Evolutionary conservation across 2,113 vertebrate species (phyloP), one percentile per base, ranked within the genome.

Genomic region (Notothenia rossii): DNA sequence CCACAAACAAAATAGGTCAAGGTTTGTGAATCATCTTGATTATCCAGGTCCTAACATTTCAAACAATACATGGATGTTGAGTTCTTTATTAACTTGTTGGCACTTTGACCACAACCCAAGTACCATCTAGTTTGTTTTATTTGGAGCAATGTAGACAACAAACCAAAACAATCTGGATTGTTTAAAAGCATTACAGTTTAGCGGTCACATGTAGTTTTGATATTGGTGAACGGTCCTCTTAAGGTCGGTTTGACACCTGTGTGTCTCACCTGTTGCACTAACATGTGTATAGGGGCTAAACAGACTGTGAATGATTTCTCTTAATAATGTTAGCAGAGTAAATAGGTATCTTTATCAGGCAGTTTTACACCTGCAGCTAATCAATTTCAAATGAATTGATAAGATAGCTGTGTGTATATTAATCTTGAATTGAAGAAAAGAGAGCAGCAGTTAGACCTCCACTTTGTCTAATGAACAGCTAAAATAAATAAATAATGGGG

Each of bases 301-400:
- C 10, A 59, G 18, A 11, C 54, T 14, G 55, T 84, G 46, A 86
- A 62, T 84, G 46, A 83, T 77, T 80, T 7, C 77, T 56, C 25
- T 48, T 36, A 81, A 2, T 25, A 6, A 66, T 83, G 63, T 85
- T 86, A 70, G 22, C 54, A 36, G 13, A 75, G 72, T 81, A 20
- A 66, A 66, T 22, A 64, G 6, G 29, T 46, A 3, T 67, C 43
- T 59, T 77, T 86, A 82, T 85, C 78, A 82, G 58, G 58, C 60
- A 68, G 9, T 67, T 73, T 66, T 77, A 76, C 58, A 72, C 65
- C 20, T 36, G 1, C 13, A 14, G 9, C 58, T 51, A 55, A 55
- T 48, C 17, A 0, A 51, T 71, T 66, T 60, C 70, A 77, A 54
- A 51, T 46, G 49, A 6, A 11, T n/a, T 72, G 58, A 91, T 84